Percentiles rank a stretch among this genome's conserved stretches.
phyloP scores from a whole-genome alignment of 2,113 vertebrate species.

The Saguinus midas region DNA sequence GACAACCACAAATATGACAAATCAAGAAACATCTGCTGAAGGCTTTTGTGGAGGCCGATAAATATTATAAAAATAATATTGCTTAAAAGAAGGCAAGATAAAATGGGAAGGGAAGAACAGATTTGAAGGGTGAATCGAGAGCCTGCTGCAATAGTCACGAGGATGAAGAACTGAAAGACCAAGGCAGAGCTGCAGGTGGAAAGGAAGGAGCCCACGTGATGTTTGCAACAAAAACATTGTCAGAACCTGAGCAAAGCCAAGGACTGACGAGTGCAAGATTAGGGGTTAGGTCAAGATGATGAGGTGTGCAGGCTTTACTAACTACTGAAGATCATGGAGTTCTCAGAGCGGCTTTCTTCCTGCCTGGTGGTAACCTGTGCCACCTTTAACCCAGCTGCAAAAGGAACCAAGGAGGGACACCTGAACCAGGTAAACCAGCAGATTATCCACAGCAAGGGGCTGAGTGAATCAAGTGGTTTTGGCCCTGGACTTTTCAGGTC shows the following conservation, averaged over 20 bases:
- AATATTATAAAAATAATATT: neutral
- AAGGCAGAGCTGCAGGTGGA: neutral
- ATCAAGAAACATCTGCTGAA: neutral
- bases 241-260: neutral
- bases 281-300: neutral
- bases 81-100: neutral
- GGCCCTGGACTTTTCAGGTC: neutral
- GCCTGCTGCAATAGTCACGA: fast-evolving
- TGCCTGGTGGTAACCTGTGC: fast-evolving
- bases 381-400: neutral
- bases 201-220: neutral
- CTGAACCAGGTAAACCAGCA: neutral
- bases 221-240: neutral
- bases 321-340: neutral
- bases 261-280: neutral
- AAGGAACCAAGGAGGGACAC: neutral
- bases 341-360: neutral
- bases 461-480: neutral
- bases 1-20: neutral
- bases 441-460: neutral
- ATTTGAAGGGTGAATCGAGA: neutral
- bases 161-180: neutral
- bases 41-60: neutral
- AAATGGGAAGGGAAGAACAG: neutral
- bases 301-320: neutral